These are phyloP conservation scores for Zaprionus obscuricornis DNA, from an alignment of 2,888 invertebrate species.

Conservation along the genomic window DNA sequence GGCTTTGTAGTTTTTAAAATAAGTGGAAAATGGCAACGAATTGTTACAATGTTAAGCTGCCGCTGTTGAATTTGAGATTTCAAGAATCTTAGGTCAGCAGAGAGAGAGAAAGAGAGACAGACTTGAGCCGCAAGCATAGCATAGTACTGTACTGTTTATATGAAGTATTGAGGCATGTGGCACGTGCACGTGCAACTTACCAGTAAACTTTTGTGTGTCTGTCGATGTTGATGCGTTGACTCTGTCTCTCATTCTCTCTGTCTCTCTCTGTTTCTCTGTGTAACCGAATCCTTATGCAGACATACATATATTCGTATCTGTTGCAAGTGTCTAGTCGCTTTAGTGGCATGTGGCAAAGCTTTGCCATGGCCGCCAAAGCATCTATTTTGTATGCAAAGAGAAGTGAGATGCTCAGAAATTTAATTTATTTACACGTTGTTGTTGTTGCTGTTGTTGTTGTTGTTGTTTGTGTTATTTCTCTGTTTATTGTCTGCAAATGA, in stretches of 20 bases:
- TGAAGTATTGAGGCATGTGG: too few species aligned
- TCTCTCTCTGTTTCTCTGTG: too few species aligned
- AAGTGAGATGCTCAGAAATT: constrained; percentile 66
- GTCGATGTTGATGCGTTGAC: constrained; percentile 37
- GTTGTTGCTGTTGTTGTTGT: constrained; percentile 27
- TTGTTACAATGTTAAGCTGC: constrained; percentile 65
- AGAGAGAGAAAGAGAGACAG: too few species aligned
- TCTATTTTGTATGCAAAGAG: constrained; percentile 75
- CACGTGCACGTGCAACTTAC: constrained; percentile 48
- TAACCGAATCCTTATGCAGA: too few species aligned
- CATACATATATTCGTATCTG: too few species aligned
- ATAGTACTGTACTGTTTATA: constrained; percentile 1
- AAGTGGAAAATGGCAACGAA: constrained; percentile 79
- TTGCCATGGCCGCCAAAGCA: constrained; percentile 1
- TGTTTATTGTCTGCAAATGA: constrained; percentile 76
- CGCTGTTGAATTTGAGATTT: constrained; percentile 19
- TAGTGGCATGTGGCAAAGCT: constrained; percentile 48
- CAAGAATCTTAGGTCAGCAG: constrained; percentile 23
- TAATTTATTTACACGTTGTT: constrained; percentile 72
- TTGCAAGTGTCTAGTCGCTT: constrained; percentile 52
- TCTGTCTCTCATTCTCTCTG: too few species aligned
- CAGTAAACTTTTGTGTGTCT: constrained; percentile 31
- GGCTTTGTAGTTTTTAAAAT: constrained; percentile 53
- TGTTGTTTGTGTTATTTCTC: constrained; percentile 19
- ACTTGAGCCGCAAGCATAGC: constrained; percentile 18